phyloP scores from a whole-genome alignment of 2,888 invertebrate genomes.

The Frankliniella intonsa region DNA sequence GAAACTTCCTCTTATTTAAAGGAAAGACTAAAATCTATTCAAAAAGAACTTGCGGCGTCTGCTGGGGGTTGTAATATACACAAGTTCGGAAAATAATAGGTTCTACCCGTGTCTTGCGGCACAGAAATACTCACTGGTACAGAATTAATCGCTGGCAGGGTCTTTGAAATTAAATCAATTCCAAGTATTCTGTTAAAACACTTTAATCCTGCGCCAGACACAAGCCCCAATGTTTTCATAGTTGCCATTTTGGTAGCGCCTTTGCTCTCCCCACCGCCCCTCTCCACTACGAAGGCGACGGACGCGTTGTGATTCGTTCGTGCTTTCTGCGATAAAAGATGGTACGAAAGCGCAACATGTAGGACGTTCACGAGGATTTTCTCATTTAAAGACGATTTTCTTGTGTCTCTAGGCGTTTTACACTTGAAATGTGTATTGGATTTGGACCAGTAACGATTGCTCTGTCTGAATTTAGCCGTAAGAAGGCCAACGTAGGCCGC shows the following conservation, averaged over 20 bases:
- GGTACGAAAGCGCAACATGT: slow-evolving; percentile 26
- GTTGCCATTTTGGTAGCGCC: slow-evolving; percentile 16
- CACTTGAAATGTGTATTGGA: background rate
- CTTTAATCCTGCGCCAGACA: background rate
- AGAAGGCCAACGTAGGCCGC: background rate
- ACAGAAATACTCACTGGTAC: background rate
- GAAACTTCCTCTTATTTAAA: too few relatives aligned
- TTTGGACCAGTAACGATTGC: background rate
- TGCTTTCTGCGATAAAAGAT: slow-evolving; percentile 26
- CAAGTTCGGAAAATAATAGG: background rate
- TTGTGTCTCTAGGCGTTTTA: slow-evolving; percentile 6
- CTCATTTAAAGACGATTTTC: slow-evolving; percentile 17
- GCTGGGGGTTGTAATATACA: background rate
- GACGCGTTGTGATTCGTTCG: slow-evolving; percentile 26
- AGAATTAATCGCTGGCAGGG: background rate
- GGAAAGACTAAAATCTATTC: background rate
- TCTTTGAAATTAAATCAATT: background rate
- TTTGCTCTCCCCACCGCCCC: background rate
- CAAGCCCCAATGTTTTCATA: slow-evolving; percentile 1
- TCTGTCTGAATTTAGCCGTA: background rate
- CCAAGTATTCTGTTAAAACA: background rate
- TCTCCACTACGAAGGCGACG: slow-evolving; percentile 20
- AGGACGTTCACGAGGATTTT: slow-evolving; percentile 17
- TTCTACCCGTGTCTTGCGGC: background rate
- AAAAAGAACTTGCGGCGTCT: background rate